These are phyloP conservation scores for Sitobion miscanthi DNA, from an alignment of 1,140 invertebrate species.

Conservation along the genomic window DNA sequence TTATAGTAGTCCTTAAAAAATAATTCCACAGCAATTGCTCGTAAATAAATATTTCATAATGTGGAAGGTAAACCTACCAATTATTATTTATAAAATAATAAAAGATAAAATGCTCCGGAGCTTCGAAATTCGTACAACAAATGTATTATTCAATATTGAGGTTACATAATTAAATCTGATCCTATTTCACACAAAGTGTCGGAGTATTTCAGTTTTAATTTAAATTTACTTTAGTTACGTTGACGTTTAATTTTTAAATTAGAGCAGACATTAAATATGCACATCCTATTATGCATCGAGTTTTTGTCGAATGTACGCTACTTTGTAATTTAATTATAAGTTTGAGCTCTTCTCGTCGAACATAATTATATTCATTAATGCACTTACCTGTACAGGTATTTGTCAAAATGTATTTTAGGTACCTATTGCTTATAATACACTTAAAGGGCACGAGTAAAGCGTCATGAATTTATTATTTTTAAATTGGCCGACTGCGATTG, in stretches of 20 bases:
- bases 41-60: not conserved
- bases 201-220: not conserved
- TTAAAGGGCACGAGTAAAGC: not conserved
- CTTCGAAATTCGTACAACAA: not conserved
- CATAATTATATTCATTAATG: not conserved
- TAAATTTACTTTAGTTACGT: not conserved
- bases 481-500: not conserved
- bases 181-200: not conserved
- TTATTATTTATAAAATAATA: not conserved
- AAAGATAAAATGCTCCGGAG: not conserved
- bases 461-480: not conserved
- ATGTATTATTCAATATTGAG: not conserved
- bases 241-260: slow-evolving; percentile 6
- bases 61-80: not conserved
- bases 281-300: not conserved
- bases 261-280: slow-evolving; percentile 17
- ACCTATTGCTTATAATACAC: not conserved
- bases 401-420: not conserved
- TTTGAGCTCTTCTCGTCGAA: not conserved
- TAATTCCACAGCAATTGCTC: not conserved
- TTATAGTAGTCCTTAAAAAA: not conserved
- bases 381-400: not conserved
- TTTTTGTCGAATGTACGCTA: not conserved
- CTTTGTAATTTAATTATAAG: not conserved
- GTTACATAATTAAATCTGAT: slow-evolving; percentile 16